These are phyloP conservation scores for Nerophis ophidion DNA, from an alignment of 2,113 vertebrate genomes.

Conservation along the genomic window DNA sequence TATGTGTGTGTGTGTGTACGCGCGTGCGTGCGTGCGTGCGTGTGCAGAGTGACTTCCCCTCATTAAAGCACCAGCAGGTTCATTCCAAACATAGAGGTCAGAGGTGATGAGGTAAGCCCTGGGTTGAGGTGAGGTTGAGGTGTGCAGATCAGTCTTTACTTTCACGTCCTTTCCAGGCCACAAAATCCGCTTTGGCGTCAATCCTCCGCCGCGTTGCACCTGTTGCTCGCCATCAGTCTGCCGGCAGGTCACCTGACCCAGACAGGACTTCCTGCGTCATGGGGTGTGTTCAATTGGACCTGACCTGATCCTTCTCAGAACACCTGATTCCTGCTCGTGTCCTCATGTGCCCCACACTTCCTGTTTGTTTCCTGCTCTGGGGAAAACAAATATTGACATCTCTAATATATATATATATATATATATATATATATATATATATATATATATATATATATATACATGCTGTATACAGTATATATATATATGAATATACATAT, in stretches of 20 bases:
- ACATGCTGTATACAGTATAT: too few species aligned
- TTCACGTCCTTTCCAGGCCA: not conserved
- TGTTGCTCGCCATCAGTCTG: too few species aligned
- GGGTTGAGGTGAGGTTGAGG: not conserved
- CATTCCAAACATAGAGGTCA: not conserved
- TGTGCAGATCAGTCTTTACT: not conserved
- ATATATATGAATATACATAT: too few species aligned
- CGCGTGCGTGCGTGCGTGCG: slow-evolving; percentile 4
- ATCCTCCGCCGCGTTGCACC: too few species aligned
- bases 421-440: too few species aligned
- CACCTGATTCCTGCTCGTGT: slow-evolving; percentile 27
- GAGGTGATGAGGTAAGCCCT: not conserved
- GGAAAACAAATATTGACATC: too few species aligned
- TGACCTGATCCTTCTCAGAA: slow-evolving; percentile 29
- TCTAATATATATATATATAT: too few species aligned
- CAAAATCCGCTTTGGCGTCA: not conserved
- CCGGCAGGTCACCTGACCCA: too few species aligned
- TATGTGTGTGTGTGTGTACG: slow-evolving; percentile 13
- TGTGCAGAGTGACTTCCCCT: not conserved
- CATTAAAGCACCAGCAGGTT: too few species aligned
- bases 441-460: too few species aligned
- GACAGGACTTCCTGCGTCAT: too few species aligned
- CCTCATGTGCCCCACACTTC: slow-evolving; percentile 14
- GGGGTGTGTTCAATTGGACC: slow-evolving; percentile 10
- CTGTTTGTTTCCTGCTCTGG: too few species aligned